Evolutionary conservation across 2,888 invertebrate genomes (phyloP), one percentile per base, ranked within the genome.

Genomic region (Drosophila meridionalis): DNA sequence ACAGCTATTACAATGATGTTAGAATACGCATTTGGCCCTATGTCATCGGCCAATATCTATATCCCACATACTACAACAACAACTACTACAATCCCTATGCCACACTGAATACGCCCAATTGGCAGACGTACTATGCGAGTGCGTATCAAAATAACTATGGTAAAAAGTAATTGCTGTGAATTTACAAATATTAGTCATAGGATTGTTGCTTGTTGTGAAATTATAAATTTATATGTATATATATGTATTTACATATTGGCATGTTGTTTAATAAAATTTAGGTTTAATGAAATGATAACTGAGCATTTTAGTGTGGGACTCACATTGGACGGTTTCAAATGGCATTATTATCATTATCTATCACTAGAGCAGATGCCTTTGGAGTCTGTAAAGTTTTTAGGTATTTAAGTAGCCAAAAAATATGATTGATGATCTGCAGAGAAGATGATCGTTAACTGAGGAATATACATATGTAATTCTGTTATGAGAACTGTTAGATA

Each of bases 41-140:
- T 69, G 90, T 91, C n/a, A 80, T 91, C 4, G 90, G 91, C 2
- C 83, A 83, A 43, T 90, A 87, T 64, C 53, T 89, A n/a, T 90
- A 90, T 76, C 87, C 87, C 0, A 65, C 72, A 0, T 89, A 90
- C 30, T 76, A 82, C 28, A 87, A 90, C 20, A 88, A 58, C 45
- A 88, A 87, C 67, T 53, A 67, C 5, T 66, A 73, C 4, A 83
- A 87, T 80, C 87, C 87, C 0, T 90, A 87, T 55, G 83, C 84
- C 53, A 66, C 87, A 0, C 30, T 70, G 2, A 57, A 73, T 30
- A 77, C 71, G 8, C 56, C 76, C n/a, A 89, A 87, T 42, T 87
- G 89, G 86, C 89, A 76, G 53, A 69, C 34, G 8, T 82, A 81
- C 42, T 86, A 86, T 59, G n/a, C 78, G n/a, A 89, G 68, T 61